Evolutionary conservation across 2,797 vertebrate species (phyloP).

Genomic region (Peromyscus melanophrys): DNA sequence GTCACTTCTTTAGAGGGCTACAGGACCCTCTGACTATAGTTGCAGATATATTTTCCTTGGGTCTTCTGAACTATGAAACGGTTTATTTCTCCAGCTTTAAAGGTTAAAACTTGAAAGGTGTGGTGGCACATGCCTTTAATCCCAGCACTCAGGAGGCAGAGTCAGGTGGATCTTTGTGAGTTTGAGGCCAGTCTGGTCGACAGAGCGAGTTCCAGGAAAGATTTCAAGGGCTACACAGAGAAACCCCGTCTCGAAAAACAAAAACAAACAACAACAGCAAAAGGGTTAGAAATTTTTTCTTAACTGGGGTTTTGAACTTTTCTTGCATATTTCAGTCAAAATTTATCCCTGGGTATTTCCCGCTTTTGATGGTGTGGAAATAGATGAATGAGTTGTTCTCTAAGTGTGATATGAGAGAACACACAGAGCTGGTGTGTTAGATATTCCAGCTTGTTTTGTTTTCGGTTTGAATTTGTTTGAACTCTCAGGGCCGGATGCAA

Average conservation of each 20-base stretch:
- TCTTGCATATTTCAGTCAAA: background rate
- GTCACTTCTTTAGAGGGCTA: background rate
- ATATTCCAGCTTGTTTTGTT: background rate
- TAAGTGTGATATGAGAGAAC: background rate
- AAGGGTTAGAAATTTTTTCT: background rate
- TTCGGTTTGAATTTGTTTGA: conserved; percentile 19
- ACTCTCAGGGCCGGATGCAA: background rate
- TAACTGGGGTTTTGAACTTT: background rate
- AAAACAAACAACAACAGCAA: background rate
- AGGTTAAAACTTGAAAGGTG: background rate
- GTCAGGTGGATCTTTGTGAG: background rate
- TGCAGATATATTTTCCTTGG: background rate
- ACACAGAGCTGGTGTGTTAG: background rate
- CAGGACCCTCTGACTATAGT: background rate
- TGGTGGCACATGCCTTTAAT: background rate
- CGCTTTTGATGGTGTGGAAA: background rate
- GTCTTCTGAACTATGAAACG: background rate
- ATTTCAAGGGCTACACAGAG: background rate
- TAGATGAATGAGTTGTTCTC: background rate
- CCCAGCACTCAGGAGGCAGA: background rate
- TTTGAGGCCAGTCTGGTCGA: background rate
- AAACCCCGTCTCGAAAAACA: background rate
- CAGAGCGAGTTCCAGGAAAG: background rate
- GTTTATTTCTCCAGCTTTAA: background rate
- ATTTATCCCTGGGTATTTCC: background rate